phyloP scores from a whole-genome alignment of 92 coral and sea anemone species.

The Chrysogorgia sp. region DNA sequence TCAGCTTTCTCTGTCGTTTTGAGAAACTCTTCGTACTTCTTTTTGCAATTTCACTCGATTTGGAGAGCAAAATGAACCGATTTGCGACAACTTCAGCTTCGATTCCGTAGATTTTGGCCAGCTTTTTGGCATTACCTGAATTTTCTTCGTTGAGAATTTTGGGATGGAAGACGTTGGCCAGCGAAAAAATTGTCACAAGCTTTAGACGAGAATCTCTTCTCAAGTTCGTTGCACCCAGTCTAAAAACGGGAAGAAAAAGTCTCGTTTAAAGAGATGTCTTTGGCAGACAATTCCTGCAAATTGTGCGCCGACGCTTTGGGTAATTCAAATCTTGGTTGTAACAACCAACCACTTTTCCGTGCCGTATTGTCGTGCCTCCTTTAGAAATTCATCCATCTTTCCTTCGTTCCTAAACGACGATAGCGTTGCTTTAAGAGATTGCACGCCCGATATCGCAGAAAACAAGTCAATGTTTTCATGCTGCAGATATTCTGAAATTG shows the following conservation, averaged over 20 bases:
- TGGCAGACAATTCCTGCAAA: conserved; percentile 9
- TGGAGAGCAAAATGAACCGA: conserved; percentile 35
- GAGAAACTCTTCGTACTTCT: conserved; percentile 31
- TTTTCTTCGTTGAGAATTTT: conserved; percentile 30
- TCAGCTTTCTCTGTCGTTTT: conserved; percentile 16
- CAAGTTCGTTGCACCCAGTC: conserved; percentile 41
- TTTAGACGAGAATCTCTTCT: conserved; percentile 29
- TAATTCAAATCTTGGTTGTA: conserved; percentile 10
- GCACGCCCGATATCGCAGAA: conserved; percentile 28
- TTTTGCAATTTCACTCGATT: conserved; percentile 11
- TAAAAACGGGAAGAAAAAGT: conserved; percentile 40
- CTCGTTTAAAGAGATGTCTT: conserved; percentile 34
- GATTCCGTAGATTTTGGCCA: conserved; percentile 26
- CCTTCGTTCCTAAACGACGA: conserved; percentile 32
- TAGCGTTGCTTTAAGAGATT: conserved; percentile 29
- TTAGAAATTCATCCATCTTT: conserved; percentile 27
- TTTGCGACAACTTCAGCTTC: conserved; percentile 27
- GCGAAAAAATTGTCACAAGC: conserved; percentile 25
- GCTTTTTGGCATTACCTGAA: conserved; percentile 21
- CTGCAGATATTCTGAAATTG: conserved; percentile 42
- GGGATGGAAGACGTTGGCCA: conserved; percentile 41
- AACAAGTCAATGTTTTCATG: conserved; percentile 42
- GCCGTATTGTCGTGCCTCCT: conserved; percentile 10
- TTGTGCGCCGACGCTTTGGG: conserved; percentile 33
- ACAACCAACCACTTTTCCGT: conserved; percentile 20